Evolutionary conservation across 2,113 vertebrate genomes (phyloP).

Genomic region (Dermatemys mawii): DNA sequence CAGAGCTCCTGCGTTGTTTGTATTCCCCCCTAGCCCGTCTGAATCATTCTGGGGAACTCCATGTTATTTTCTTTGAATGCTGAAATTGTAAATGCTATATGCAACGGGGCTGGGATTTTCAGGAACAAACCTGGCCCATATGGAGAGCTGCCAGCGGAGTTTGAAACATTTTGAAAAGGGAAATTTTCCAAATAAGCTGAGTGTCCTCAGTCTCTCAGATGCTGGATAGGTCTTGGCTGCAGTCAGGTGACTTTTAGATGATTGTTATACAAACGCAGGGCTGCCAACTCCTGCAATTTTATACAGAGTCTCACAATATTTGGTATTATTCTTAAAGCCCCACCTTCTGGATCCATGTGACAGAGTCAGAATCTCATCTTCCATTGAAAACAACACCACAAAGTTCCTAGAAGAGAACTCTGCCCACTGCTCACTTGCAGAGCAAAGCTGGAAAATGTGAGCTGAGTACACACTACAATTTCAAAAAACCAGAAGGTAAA

Average conservation of each 20-base stretch:
- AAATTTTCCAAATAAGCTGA: not conserved
- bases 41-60: not conserved
- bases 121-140: no score
- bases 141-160: not conserved
- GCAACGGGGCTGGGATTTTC: not conserved
- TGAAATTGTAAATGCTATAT: not conserved
- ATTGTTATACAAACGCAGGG: not conserved
- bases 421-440: not conserved
- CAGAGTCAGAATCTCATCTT: no score
- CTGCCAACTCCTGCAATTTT: not conserved
- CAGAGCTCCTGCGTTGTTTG: not conserved
- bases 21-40: not conserved
- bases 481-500: not conserved
- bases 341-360: not conserved
- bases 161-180: not conserved
- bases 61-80: not conserved
- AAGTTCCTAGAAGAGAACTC: not conserved
- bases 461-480: not conserved
- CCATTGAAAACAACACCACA: not conserved
- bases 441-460: not conserved
- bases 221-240: not conserved
- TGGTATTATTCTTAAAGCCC: not conserved
- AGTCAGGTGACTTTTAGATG: not conserved
- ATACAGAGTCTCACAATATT: not conserved
- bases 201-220: not conserved